Evolutionary conservation across 30 jellyfish, hydroid and myxozoan genomes (phyloP), one percentile per base, ranked within the genome.

Genomic region (Cassiopea xamachana): DNA sequence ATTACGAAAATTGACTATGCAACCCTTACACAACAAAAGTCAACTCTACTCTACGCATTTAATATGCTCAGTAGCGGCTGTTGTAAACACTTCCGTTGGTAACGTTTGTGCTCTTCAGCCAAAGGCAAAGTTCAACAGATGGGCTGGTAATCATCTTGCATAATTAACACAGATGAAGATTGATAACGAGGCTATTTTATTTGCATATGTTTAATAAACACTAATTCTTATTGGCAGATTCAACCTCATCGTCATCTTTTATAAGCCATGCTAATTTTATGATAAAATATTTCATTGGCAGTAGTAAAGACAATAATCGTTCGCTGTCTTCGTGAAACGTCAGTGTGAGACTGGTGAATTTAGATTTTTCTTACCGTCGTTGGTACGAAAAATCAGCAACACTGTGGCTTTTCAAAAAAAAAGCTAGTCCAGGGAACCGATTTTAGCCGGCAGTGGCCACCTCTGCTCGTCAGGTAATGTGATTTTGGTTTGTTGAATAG

Each of bases 401-500:
- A 80, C 98, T 91, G 99, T 82, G 98, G 98, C 97, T 73, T 60
- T 73, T 85, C 89, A 87, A 49, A 75, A 84, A 12, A 50, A 91
- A 87, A 79, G 84, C 79, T 84, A 95, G 91, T 93, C 98, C 98
- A 96, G 97, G 92, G 89, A 60, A 87, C 98, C 98, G 91, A 83
- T 84, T 90, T 86, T 94, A 90, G 92, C 98, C 90, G 98, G 98
- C 98, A 88, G 96, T 85, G 67, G 97, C 89, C 87, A 68, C 98
- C 97, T 94, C 98, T 94, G 98, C 82, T 88, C 59, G 87, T 84
- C 98, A 93, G 98, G 98, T 93, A 86, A 45, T 61, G 19, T 80
- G 47, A 68, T 79, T 58, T 73, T 60, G 43, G 18, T 71, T 73
- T 69, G 47, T 68, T 78, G 7, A 70, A 49, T 78, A 79, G 45